Base-by-base conservation (phyloP, 1,140 invertebrate species). In the Drosophila lowei region DNA sequence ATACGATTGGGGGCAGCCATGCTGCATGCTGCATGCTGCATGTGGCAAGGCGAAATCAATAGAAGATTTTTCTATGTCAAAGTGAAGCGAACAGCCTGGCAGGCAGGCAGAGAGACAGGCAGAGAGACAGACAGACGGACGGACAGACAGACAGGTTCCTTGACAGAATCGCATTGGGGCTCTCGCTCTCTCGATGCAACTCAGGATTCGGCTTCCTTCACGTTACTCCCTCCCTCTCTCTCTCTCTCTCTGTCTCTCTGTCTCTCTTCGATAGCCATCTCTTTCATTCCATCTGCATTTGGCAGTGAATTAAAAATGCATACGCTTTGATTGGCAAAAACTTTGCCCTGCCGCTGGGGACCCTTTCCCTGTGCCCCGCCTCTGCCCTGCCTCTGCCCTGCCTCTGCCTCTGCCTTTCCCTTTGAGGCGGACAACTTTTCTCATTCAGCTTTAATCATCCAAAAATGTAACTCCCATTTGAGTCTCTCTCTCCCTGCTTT, bases 61-160 rank as follows among this genome's bases (percentile, higher is more conserved):
- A 71, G 73, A 46, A 75, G 78, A 86, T 86, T 88, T 88, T 78
- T 88, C 83, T 74, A 88, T 72, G 83, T 86, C 83, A 85, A 85
- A 85, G 81, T 71, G 64, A 77, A 63, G 62, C 41, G 75, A 46
- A 48, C 34, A 30, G 64, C 50, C 49, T 53, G 65, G 43, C 65
- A 64, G 43, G 30, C 52, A 49, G 34, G 4, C 3, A 0, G 11
- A 25, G 4, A 30, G 28, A 7, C 6, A 6, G 6, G 7, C 28
- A 8, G 28, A 8, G 2, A 2, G 28, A 30, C 7, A 30, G 30
- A 34, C 30, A 34, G 30, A 1, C 34, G 75, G 38, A 30, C 7
- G 8, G 30, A 34, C 30, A 34, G 30, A 1, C 34, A 68, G 38
- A 47, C 9, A 34, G 64, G 47, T 34, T 43, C 13, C 49, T 13